Evolutionary conservation across 2,888 invertebrate genomes (phyloP).

Genomic region (Sipha maydis): DNA sequence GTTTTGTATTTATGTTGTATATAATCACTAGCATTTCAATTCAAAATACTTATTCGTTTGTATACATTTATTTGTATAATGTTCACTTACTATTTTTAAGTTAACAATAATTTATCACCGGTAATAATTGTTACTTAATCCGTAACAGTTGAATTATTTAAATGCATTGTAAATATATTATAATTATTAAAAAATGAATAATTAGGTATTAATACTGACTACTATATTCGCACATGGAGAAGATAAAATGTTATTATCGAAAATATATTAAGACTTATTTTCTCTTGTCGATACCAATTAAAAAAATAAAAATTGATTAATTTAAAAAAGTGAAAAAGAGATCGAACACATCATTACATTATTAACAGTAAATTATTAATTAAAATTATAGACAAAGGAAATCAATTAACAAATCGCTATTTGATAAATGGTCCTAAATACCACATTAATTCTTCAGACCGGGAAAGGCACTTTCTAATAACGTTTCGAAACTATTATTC

Average conservation of each 20-base stretch:
- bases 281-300: not conserved
- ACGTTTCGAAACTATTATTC: constrained; percentile 38
- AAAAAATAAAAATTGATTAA: not conserved
- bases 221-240: too few species aligned
- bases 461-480: constrained; percentile 45
- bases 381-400: not conserved
- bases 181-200: not conserved
- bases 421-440: constrained; percentile 50
- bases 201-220: not conserved
- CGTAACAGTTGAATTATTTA: not conserved
- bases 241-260: too few species aligned
- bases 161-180: not conserved
- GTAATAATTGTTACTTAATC: not conserved
- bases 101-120: not conserved
- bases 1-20: too few species aligned
- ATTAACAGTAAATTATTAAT: constrained; percentile 20
- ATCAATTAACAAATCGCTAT: constrained; percentile 21
- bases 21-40: not conserved
- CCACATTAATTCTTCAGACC: constrained; percentile 37
- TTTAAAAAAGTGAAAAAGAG: not conserved
- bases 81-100: not conserved
- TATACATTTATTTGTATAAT: not conserved
- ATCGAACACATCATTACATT: not conserved
- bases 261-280: too few species aligned
- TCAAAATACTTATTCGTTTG: not conserved